phyloP scores from a whole-genome alignment of 2,888 invertebrate genomes.

The Dolichomitus sp. region DNA sequence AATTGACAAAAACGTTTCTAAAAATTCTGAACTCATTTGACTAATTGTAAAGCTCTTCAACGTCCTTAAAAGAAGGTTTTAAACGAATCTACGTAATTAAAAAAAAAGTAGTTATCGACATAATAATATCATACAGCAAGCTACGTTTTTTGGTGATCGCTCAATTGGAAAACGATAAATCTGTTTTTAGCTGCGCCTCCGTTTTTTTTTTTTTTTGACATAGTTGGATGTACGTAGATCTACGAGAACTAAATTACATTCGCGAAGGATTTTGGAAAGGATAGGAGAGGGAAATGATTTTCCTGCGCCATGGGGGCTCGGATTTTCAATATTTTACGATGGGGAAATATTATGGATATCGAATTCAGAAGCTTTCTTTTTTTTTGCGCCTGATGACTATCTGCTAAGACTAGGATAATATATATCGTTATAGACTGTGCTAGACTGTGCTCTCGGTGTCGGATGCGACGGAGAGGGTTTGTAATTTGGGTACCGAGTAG shows the following conservation, averaged over 20 bases:
- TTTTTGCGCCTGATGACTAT: slow-evolving; percentile 40
- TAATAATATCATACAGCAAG: slow-evolving; percentile 50
- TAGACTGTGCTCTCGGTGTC: slow-evolving; percentile 84
- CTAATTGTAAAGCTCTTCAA: no score
- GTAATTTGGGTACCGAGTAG: slow-evolving; percentile 85
- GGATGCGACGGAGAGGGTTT: slow-evolving; percentile 83
- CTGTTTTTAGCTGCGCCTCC: slow-evolving; percentile 3
- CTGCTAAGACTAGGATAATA: slow-evolving; percentile 61
- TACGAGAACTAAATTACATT: slow-evolving; percentile 58
- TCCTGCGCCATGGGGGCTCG: slow-evolving; percentile 18
- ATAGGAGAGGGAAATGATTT: not conserved
- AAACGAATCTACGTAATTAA: slow-evolving; percentile 61
- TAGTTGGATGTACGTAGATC: slow-evolving; percentile 42
- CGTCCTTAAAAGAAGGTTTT: slow-evolving; percentile 2
- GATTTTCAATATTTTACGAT: slow-evolving; percentile 23
- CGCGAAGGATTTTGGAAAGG: slow-evolving; percentile 51
- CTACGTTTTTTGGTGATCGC: slow-evolving; percentile 16
- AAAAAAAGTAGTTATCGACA: slow-evolving; percentile 37
- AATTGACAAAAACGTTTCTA: not conserved
- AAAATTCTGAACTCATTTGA: no score
- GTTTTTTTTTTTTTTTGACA: slow-evolving; percentile 14
- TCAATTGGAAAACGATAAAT: slow-evolving; percentile 9
- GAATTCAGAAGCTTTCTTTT: slow-evolving; percentile 38
- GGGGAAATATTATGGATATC: slow-evolving; percentile 42
- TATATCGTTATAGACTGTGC: slow-evolving; percentile 66